phyloP scores from a whole-genome alignment of 2,797 vertebrate genomes.

The Emys orbicularis region DNA sequence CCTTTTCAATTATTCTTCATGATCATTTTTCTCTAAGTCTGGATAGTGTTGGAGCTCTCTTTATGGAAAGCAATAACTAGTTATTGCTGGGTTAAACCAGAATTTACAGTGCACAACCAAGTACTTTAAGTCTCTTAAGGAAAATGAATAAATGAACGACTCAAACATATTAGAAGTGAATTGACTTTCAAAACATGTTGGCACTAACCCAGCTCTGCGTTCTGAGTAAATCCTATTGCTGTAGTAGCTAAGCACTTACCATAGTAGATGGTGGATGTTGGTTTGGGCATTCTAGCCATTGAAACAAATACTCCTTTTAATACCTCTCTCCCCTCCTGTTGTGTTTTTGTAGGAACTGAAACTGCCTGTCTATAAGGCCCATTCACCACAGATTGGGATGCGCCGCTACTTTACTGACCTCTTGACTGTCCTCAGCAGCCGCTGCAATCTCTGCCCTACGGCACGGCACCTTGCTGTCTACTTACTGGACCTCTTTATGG shows the following conservation, averaged over 20 bases:
- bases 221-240: background rate
- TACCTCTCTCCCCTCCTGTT: background rate
- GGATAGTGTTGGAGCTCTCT: background rate
- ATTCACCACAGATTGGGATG: conserved; percentile 92
- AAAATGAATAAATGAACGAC: background rate
- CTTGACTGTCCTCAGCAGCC: conserved; percentile 89
- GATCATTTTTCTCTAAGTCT: background rate
- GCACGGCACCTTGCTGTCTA: conserved; percentile 92
- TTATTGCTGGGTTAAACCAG: background rate
- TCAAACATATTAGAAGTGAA: background rate
- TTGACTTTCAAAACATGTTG: background rate
- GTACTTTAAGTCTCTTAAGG: background rate
- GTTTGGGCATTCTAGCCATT: background rate
- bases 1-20: background rate
- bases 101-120: background rate
- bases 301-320: background rate
- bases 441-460: conserved; percentile 88
- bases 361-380: conserved; percentile 88
- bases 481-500: conserved; percentile 89
- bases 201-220: background rate
- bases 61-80: background rate
- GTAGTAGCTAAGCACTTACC: background rate
- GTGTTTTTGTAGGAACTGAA: conserved; percentile 87
- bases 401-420: conserved; percentile 91
- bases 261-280: background rate